These are phyloP conservation scores for Psix sp. DNA, from an alignment of 1,140 invertebrate genomes.

Conservation along the genomic window DNA sequence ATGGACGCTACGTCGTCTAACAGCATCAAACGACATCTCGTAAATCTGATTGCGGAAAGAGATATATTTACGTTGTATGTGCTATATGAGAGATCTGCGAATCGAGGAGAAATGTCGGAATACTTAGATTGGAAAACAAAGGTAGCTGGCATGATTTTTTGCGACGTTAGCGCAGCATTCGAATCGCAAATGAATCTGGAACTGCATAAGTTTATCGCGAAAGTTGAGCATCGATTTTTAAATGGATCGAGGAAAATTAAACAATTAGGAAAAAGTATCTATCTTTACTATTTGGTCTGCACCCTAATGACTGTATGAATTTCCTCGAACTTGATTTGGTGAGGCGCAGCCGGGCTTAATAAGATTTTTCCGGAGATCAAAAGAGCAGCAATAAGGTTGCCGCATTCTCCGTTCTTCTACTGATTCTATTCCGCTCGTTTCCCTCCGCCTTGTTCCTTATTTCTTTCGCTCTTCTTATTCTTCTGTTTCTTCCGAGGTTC, in stretches of 20 bases:
- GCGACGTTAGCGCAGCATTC: too few relatives aligned
- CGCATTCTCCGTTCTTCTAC: slow-evolving; percentile 35
- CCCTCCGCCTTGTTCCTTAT: slow-evolving; percentile 27
- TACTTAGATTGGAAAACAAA: too few relatives aligned
- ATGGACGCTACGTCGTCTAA: slow-evolving; percentile 8
- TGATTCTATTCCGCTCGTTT: slow-evolving; percentile 50
- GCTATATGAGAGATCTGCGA: too few relatives aligned
- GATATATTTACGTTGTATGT: too few relatives aligned
- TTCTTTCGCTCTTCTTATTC: slow-evolving; percentile 36
- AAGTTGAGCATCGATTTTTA: too few relatives aligned
- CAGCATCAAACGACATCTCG: slow-evolving; percentile 24
- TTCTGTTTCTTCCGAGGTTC: slow-evolving; percentile 46
- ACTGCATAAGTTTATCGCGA: too few relatives aligned
- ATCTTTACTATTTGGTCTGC: too few relatives aligned
- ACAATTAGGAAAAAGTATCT: too few relatives aligned
- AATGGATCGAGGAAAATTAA: too few relatives aligned
- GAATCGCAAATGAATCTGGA: too few relatives aligned
- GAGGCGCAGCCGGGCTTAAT: slow-evolving; percentile 42
- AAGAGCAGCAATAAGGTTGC: slow-evolving; percentile 53
- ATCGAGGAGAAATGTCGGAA: too few relatives aligned
- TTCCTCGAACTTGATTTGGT: slow-evolving; percentile 50
- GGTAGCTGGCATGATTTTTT: too few relatives aligned
- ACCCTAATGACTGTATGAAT: slow-evolving; percentile 46
- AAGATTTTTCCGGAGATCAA: slow-evolving; percentile 54
- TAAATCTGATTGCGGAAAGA: slow-evolving; percentile 25